These are phyloP conservation scores for Andrena hattorfiana DNA, from an alignment of 2,888 invertebrate species.

Conservation along the genomic window DNA sequence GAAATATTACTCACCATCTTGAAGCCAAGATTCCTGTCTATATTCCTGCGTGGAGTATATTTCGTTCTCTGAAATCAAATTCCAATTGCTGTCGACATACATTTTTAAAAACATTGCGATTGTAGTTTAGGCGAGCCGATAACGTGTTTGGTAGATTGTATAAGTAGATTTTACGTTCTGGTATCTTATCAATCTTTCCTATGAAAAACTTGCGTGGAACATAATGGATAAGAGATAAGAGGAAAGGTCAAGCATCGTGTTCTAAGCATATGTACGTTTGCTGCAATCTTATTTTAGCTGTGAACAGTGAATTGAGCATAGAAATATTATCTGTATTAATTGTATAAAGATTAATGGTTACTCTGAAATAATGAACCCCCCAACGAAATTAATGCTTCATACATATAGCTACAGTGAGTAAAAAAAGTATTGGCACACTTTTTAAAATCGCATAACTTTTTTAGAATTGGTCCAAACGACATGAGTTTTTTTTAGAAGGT, in stretches of 20 bases:
- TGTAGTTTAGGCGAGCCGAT: not conserved
- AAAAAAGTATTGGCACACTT: too few species aligned
- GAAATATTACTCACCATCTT: constrained; percentile 76
- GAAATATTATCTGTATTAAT: constrained; percentile 3
- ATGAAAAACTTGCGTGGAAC: too few species aligned
- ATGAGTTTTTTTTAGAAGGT: too few species aligned
- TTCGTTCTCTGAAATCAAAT: constrained; percentile 74
- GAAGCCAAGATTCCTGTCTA: constrained; percentile 81
- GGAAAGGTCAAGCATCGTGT: not conserved
- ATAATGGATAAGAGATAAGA: not conserved
- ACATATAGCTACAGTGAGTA: not conserved
- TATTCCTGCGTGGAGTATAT: constrained; percentile 78
- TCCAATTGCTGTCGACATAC: not conserved
- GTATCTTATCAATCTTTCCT: too few species aligned
- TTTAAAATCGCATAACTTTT: too few species aligned
- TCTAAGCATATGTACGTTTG: not conserved
- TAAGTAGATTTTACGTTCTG: too few species aligned
- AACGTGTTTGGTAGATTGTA: too few species aligned
- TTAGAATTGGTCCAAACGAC: too few species aligned
- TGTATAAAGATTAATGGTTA: constrained; percentile 51
- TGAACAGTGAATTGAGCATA: not conserved
- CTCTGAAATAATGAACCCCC: constrained; percentile 38
- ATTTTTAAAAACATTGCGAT: not conserved
- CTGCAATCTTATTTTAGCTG: not conserved
- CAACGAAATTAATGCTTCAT: constrained; percentile 31